These are phyloP conservation scores for Gambusia holbrooki DNA, from an alignment of 2,113 vertebrate genomes.

Conservation along the genomic window DNA sequence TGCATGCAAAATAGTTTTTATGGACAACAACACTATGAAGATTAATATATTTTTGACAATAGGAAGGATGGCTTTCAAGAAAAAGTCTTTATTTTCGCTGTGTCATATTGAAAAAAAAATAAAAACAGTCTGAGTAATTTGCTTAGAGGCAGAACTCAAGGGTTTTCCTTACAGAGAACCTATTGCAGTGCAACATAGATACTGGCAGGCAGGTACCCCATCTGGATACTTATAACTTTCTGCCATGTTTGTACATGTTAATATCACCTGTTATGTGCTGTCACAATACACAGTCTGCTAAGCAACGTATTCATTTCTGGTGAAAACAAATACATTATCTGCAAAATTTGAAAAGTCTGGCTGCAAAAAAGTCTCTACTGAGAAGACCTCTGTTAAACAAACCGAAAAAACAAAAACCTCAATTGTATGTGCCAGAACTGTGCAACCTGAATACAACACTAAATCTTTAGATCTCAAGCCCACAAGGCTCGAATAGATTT, in stretches of 20 bases:
- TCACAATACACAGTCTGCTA: conserved; percentile 28
- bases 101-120: conserved; percentile 31
- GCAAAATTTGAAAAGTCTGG: conserved; percentile 71
- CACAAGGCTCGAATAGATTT: conserved; percentile 72
- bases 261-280: conserved; percentile 6
- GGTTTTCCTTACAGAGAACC: conserved; percentile 33
- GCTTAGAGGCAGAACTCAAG: conserved; percentile 23
- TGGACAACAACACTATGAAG: not conserved
- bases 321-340: conserved; percentile 63
- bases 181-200: conserved; percentile 20
- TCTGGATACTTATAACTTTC: conserved; percentile 54
- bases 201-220: conserved; percentile 39
- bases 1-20: not conserved
- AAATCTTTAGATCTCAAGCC: conserved; percentile 74
- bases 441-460: conserved; percentile 75
- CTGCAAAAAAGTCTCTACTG: conserved; percentile 75
- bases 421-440: conserved; percentile 61
- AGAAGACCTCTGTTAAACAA: conserved; percentile 72
- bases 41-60: conserved; percentile 2
- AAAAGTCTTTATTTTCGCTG: conserved; percentile 24
- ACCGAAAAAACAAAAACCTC: conserved; percentile 73
- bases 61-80: conserved; percentile 41
- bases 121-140: conserved; percentile 50
- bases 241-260: not conserved
- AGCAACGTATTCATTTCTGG: conserved; percentile 29